Evolutionary conservation across 2,113 vertebrate genomes (phyloP).

Genomic region (Nothocercus nigrocapillus): DNA sequence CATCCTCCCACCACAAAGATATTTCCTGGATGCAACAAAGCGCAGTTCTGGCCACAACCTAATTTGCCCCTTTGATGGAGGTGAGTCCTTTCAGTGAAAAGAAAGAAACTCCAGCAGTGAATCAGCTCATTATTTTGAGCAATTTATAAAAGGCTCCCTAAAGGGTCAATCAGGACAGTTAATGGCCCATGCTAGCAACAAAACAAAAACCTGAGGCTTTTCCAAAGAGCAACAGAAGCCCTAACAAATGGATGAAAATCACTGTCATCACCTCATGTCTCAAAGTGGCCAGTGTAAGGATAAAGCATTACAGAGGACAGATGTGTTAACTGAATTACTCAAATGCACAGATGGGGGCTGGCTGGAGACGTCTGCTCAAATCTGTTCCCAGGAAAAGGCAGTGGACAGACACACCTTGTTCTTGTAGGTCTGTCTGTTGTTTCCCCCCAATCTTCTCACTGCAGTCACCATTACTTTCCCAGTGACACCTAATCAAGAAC

Average conservation of each 20-base stretch:
- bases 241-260: neutral
- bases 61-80: neutral
- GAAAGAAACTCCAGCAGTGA: neutral
- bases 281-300: accelerated
- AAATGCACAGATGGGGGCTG: neutral
- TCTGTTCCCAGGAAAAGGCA: neutral
- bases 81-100: neutral
- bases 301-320: neutral
- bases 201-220: neutral
- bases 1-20: neutral
- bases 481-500: accelerated
- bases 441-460: neutral
- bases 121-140: neutral
- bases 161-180: neutral
- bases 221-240: neutral
- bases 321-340: neutral
- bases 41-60: neutral
- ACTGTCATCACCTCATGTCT: neutral
- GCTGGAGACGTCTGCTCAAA: neutral
- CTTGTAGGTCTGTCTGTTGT: neutral
- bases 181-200: neutral
- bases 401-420: neutral
- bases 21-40: neutral
- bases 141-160: neutral
- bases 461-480: accelerated